A percentile compares a stretch with the other conserved stretches of the same genome.
These are phyloP conservation scores for Drosophila repletoides DNA, from an alignment of 1,140 invertebrate species.

Conservation along the genomic window DNA sequence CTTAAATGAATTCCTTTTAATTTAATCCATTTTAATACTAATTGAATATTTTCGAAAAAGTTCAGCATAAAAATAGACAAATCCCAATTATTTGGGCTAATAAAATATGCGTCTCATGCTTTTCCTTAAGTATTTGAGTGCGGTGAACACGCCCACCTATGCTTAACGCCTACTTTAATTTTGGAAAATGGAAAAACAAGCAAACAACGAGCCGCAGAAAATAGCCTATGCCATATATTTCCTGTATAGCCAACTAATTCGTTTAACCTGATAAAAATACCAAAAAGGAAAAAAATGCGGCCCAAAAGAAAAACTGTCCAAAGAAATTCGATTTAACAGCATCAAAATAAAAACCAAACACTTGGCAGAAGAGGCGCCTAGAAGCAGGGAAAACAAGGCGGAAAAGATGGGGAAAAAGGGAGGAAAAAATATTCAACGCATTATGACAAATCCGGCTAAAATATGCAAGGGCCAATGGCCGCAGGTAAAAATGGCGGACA, in stretches of 20 bases:
- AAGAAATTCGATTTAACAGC: slow-evolving; percentile 72
- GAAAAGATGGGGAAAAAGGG: no score
- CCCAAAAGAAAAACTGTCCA: slow-evolving; percentile 22
- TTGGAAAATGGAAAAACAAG: not conserved
- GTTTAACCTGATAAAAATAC: slow-evolving; percentile 41
- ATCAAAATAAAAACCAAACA: slow-evolving; percentile 50
- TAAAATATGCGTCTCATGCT: slow-evolving; percentile 13
- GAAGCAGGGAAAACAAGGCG: no score
- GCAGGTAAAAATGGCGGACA: slow-evolving; percentile 52
- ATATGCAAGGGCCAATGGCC: slow-evolving; percentile 73
- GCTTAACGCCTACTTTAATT: not conserved
- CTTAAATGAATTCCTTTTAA: no score
- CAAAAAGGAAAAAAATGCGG: slow-evolving; percentile 36
- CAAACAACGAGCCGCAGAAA: not conserved
- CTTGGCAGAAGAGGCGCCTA: slow-evolving; percentile 41
- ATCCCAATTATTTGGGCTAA: no score
- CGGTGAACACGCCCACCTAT: no score
- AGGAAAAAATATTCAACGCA: slow-evolving; percentile 76
- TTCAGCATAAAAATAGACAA: no score
- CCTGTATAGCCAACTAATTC: slow-evolving; percentile 34
- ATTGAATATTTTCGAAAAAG: no score
- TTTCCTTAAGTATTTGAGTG: no score
- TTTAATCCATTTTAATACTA: no score
- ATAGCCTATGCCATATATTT: slow-evolving; percentile 33
- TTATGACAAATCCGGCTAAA: slow-evolving; percentile 77